Evolutionary conservation across 2,113 vertebrate species (phyloP).

Genomic region (Cyanocitta stelleri): DNA sequence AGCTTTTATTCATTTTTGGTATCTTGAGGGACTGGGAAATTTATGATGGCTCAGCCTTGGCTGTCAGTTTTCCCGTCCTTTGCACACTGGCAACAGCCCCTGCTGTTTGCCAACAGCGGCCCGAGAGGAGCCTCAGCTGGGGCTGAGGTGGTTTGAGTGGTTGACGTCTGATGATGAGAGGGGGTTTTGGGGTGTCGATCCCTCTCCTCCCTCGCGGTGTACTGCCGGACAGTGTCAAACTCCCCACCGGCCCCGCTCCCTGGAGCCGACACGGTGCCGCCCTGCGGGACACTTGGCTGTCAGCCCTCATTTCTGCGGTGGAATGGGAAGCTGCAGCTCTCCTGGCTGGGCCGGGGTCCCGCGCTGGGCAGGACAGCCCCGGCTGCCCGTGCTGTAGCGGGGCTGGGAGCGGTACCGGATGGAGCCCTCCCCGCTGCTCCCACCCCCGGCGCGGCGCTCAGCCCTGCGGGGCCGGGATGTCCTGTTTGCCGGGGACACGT

Average conservation of each 20-base stretch:
- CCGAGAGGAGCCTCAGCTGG: not conserved
- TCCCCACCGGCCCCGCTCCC: accelerated
- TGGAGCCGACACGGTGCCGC: accelerated
- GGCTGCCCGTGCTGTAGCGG: not conserved
- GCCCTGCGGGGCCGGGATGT: not conserved
- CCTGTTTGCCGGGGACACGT: not conserved
- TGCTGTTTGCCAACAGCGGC: accelerated
- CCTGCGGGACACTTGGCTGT: not conserved
- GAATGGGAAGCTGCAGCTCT: accelerated
- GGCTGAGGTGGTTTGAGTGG: not conserved
- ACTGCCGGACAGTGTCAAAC: accelerated
- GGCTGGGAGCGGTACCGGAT: not conserved
- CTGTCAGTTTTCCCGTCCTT: not conserved
- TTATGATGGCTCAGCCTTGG: not conserved
- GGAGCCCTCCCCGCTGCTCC: not conserved
- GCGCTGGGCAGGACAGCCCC: not conserved
- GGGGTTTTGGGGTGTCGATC: not conserved
- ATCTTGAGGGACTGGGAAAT: not conserved
- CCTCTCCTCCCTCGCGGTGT: not conserved
- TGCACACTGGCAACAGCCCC: not conserved
- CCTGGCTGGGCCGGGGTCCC: not conserved
- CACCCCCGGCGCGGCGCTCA: not conserved
- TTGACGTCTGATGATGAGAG: accelerated
- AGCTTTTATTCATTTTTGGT: not conserved
- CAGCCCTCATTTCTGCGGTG: accelerated